These are phyloP conservation scores for Trematomus loennbergii DNA, from an alignment of 2,113 vertebrate species.

Conservation along the genomic window DNA sequence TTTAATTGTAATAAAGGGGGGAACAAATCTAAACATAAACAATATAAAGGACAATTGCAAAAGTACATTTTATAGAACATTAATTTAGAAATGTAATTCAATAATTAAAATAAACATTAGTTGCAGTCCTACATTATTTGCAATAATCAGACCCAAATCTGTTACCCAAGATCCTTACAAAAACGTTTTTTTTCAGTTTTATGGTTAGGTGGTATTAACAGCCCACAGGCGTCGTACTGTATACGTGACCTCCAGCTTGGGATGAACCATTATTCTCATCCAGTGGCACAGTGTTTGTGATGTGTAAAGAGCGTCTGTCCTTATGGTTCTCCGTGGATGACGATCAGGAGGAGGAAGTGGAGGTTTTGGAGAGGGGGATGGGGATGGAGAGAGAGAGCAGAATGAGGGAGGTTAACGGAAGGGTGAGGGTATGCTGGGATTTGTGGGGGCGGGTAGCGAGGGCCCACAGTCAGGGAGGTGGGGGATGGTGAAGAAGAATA, in stretches of 20 bases:
- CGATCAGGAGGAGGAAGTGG: slow-evolving; percentile 33
- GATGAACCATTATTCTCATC: slow-evolving; percentile 32
- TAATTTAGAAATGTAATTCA: background rate
- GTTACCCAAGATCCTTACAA: background rate
- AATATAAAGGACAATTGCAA: too few relatives aligned
- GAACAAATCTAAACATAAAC: too few relatives aligned
- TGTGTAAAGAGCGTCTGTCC: slow-evolving; percentile 22
- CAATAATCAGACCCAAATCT: background rate
- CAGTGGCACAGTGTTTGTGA: slow-evolving; percentile 9
- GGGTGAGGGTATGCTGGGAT: slow-evolving; percentile 39
- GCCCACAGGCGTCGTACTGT: background rate
- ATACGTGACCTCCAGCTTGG: slow-evolving; percentile 31
- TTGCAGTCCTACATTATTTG: background rate
- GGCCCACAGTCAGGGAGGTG: slow-evolving; percentile 30
- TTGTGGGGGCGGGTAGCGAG: slow-evolving; percentile 50
- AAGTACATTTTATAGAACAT: background rate
- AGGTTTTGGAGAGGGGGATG: slow-evolving; percentile 46
- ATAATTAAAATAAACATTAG: background rate
- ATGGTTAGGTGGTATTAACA: background rate
- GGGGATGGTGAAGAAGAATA: slow-evolving; percentile 36
- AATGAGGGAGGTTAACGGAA: slow-evolving; percentile 35
- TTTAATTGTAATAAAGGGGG: too few relatives aligned
- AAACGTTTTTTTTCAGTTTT: background rate
- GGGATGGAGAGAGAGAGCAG: slow-evolving; percentile 21
- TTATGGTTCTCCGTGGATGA: slow-evolving; percentile 30